These are phyloP conservation scores for Parnassius glacialis DNA, from an alignment of 2,888 invertebrate species.

Conservation along the genomic window DNA sequence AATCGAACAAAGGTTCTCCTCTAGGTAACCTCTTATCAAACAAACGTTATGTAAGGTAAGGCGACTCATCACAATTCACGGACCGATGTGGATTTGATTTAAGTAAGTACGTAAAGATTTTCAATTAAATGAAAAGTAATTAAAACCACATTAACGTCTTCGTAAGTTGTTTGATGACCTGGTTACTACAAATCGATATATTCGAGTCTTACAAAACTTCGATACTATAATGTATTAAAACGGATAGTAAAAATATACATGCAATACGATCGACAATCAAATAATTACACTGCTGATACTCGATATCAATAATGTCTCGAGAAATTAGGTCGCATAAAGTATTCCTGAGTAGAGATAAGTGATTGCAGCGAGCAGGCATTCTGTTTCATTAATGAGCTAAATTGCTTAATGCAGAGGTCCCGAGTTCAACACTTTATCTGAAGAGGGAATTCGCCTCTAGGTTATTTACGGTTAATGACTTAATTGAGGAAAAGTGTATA, in stretches of 20 bases:
- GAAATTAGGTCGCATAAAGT: constrained; percentile 35
- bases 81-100: too few relatives aligned
- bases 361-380: constrained; percentile 34
- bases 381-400: constrained; percentile 52
- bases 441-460: constrained; percentile 45
- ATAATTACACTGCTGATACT: neutral
- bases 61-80: too few relatives aligned
- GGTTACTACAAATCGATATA: too few relatives aligned
- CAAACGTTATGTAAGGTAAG: too few relatives aligned
- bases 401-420: constrained; percentile 67
- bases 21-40: too few relatives aligned
- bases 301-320: constrained; percentile 8
- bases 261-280: neutral
- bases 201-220: too few relatives aligned
- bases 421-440: constrained; percentile 63
- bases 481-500: constrained; percentile 32
- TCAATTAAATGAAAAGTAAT: too few relatives aligned
- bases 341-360: constrained; percentile 32
- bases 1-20: too few relatives aligned
- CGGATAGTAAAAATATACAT: neutral
- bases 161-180: too few relatives aligned
- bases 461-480: constrained; percentile 32
- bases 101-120: too few relatives aligned
- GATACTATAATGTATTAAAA: too few relatives aligned
- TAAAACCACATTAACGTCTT: too few relatives aligned